phyloP scores from a whole-genome alignment of 2,113 vertebrate genomes.

The Empidonax traillii region DNA sequence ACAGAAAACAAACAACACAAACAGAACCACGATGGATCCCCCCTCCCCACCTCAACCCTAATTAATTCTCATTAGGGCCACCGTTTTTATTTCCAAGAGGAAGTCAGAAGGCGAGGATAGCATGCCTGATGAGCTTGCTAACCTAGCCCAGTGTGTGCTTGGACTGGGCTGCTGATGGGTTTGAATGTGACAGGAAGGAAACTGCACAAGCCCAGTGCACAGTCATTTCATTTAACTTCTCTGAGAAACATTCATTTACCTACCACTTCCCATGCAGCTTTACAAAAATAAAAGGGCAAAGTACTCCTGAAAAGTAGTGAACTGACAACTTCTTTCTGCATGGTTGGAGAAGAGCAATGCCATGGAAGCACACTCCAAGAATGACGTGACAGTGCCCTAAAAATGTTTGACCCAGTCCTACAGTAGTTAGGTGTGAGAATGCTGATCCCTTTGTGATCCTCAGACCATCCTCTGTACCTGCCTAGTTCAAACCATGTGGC shows the following conservation, averaged over 20 bases:
- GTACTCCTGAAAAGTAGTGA: neutral
- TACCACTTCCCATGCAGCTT: slow-evolving; percentile 42
- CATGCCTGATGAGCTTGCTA: slow-evolving; percentile 55
- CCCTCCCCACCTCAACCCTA: slow-evolving; percentile 7
- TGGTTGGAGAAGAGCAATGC: neutral
- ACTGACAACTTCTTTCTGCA: neutral
- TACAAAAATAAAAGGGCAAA: slow-evolving; percentile 10
- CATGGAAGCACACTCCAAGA: neutral
- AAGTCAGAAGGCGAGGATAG: slow-evolving; percentile 46
- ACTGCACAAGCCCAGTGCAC: slow-evolving; percentile 35
- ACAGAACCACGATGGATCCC: slow-evolving; percentile 36
- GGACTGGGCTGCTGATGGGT: slow-evolving; percentile 10
- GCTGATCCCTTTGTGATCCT: neutral
- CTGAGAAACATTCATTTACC: slow-evolving; percentile 51
- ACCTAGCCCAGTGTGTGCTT: slow-evolving; percentile 50
- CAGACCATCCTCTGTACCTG: neutral
- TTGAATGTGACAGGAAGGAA: slow-evolving; percentile 69
- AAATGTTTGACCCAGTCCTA: neutral
- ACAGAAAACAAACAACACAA: slow-evolving; percentile 63
- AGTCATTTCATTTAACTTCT: slow-evolving; percentile 49
- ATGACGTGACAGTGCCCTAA: neutral
- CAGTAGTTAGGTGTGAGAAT: neutral
- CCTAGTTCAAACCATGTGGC: neutral
- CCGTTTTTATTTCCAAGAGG: slow-evolving; percentile 60
- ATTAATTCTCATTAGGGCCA: slow-evolving; percentile 64